These are phyloP conservation scores for Darevskia nairensis DNA, from an alignment of 2,797 vertebrate species.

Conservation along the genomic window DNA sequence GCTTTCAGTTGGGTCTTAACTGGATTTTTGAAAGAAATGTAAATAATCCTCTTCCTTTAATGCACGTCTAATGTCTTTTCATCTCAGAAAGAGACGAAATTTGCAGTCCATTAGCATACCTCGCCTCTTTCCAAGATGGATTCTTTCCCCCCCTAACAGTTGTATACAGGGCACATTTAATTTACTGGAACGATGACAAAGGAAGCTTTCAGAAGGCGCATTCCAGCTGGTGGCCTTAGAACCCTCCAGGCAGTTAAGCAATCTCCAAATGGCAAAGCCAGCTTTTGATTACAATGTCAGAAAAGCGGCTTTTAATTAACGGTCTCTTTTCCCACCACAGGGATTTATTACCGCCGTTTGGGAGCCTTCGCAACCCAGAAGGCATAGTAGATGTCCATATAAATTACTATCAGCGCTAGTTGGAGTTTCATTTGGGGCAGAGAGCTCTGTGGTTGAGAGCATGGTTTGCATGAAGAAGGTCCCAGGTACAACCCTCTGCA, in stretches of 20 bases:
- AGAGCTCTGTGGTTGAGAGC: too few species aligned
- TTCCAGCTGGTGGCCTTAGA: neutral
- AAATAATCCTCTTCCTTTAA: neutral
- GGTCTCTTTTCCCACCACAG: neutral
- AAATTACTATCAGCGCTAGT: accelerated
- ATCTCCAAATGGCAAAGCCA: neutral
- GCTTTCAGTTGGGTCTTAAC: neutral
- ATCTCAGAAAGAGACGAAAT: neutral
- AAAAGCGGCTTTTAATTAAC: neutral
- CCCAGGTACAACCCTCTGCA: too few species aligned
- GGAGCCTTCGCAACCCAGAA: neutral
- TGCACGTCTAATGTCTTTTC: constrained; percentile 3
- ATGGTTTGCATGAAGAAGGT: too few species aligned
- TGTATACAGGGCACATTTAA: neutral
- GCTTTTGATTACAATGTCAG: neutral
- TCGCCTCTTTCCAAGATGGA: neutral
- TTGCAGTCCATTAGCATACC: neutral
- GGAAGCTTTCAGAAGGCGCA: neutral
- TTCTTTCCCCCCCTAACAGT: neutral
- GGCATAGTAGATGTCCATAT: neutral
- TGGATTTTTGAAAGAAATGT: neutral
- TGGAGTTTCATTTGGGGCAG: neutral
- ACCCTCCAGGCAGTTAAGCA: neutral
- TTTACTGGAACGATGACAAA: constrained; percentile 3
- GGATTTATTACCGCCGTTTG: neutral